Conservation (phyloP, 2,888 invertebrate genomes). For the Acronicta alni region DNA sequence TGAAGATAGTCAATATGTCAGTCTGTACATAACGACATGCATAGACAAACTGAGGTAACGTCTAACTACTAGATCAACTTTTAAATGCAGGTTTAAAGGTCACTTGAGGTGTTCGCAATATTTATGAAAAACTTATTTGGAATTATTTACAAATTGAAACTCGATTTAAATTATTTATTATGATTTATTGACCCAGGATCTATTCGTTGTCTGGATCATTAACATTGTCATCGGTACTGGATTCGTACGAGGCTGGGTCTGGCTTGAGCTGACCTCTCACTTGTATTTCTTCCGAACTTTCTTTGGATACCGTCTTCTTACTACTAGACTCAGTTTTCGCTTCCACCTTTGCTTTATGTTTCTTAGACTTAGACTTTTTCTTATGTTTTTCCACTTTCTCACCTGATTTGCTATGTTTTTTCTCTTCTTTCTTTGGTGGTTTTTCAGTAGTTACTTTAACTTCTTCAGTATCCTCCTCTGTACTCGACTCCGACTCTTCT, state of each 20-base stretch:
- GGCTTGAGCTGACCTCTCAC: conserved; percentile 28
- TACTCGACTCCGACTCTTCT: conserved; percentile 17
- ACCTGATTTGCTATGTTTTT: conserved; percentile 20
- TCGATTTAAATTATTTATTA: conserved; percentile 10
- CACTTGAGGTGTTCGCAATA: too few species aligned
- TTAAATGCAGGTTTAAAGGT: too few species aligned
- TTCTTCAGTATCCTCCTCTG: conserved; percentile 46
- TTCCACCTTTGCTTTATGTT: conserved; percentile 42
- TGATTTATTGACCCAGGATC: conserved; percentile 54
- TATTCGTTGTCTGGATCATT: conserved; percentile 78
- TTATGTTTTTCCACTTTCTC: conserved; percentile 41
- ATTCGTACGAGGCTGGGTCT: conserved; percentile 74
- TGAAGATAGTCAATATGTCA: too few species aligned
- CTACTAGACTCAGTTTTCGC: conserved; percentile 42
- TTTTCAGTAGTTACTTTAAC: conserved; percentile 43
- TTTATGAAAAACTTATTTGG: too few species aligned
- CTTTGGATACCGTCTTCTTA: conserved; percentile 38
- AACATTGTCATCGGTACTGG: conserved; percentile 81
- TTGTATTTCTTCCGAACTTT: conserved; percentile 32
- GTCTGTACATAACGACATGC: too few species aligned
- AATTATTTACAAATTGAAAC: conserved; percentile 32
- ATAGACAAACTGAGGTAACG: too few species aligned
- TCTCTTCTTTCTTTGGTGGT: conserved; percentile 46
- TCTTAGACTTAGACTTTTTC: conserved; percentile 50
- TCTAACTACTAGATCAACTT: too few species aligned